Evolutionary conservation across 53 echinoderm and acorn worm genomes (phyloP).

Genomic region (Glandiceps talaboti): DNA sequence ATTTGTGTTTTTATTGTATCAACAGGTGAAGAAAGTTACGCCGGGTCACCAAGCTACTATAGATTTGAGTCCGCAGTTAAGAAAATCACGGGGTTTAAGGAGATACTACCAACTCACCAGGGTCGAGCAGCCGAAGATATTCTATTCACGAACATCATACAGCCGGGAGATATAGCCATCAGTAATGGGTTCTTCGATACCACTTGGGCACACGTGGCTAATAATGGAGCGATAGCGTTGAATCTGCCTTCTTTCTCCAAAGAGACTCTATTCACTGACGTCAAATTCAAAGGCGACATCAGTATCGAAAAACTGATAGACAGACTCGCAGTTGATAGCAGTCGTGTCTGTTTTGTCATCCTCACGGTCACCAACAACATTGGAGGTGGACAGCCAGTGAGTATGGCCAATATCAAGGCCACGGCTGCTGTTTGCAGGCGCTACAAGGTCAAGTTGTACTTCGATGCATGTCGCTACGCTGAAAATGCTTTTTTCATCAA

Average conservation of each 20-base stretch:
- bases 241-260: not conserved
- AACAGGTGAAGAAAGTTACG: not conserved
- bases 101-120: slow-evolving; percentile 1
- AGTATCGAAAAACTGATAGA: not conserved
- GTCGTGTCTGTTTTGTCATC: not conserved
- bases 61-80: not conserved
- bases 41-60: not conserved
- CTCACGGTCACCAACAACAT: not conserved
- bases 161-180: not conserved
- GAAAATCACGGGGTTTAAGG: slow-evolving; percentile 2
- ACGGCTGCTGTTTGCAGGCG: not conserved
- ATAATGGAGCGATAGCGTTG: not conserved
- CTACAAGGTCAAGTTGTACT: not conserved
- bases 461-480: slow-evolving; percentile 1
- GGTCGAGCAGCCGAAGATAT: slow-evolving; percentile 2
- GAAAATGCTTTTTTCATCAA: slow-evolving; percentile 3
- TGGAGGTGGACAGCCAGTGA: slow-evolving; percentile 1
- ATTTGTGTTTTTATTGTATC: not conserved
- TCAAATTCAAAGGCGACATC: slow-evolving; percentile 1
- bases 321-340: not conserved
- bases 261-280: not conserved
- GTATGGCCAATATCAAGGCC: not conserved
- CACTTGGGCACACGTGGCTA: not conserved
- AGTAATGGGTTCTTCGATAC: not conserved
- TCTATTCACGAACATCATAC: not conserved